Evolutionary conservation across 2,888 invertebrate genomes (phyloP), one percentile per base, ranked within the genome.

Genomic region (Tridacna gigas): DNA sequence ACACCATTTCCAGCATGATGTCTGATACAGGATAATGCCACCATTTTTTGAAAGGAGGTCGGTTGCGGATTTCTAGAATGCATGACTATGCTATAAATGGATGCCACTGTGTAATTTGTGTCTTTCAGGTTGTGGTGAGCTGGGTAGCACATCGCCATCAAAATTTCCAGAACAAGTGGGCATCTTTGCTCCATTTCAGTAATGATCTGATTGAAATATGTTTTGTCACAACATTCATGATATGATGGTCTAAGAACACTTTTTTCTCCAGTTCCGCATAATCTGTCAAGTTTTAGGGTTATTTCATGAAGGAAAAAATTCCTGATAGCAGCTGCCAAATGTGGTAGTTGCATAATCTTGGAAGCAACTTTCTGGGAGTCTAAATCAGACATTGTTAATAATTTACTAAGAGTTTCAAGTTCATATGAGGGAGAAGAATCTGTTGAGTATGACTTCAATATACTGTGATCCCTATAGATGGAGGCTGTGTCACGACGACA

Each of bases 291-390:
- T 26, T 28, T 26, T 28, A 65, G 28, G 5, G 26, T 65, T 20
- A 65, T 65, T 65, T 65, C 25, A 65, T 28, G 65, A 65, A 28
- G 65, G 28, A 65, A 65, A 9, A 26, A 11, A 65, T 63, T 28
- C 25, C 28, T 26, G 12, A 65, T 65, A 22, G 65, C 65, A 65
- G 26, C 1, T 65, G 65, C 28, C 28, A 28, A 65, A 65, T 65
- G 65, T 65, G 65, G 65, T 65, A 65, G 25, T 65, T 65, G 26
- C 65, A 65, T 26, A 28, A 65, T 65, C 65, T 25, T 65, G 11
- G 26, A 65, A 65, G 65, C 65, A 26, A 65, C 28, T 18, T 65
- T 65, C 65, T 65, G 65, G 65, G 65, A 65, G 65, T 63, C 22
- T 25, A 22, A 22, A 22, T 63, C n/a, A 13, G 22, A 63, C 63